phyloP scores from a whole-genome alignment of 2,888 invertebrate genomes.

The Diarsia brunnea region DNA sequence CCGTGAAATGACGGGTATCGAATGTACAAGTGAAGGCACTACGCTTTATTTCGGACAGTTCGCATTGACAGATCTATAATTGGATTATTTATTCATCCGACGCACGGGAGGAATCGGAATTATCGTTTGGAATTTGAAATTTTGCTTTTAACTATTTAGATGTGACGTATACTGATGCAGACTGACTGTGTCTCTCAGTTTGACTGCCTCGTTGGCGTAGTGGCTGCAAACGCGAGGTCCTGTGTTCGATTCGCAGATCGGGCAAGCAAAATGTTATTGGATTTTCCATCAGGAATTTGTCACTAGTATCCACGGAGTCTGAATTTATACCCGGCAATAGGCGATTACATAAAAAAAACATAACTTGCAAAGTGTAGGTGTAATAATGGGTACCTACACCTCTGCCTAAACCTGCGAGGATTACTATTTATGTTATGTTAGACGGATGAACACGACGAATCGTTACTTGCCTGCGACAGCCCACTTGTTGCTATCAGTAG shows the following conservation, averaged over 20 bases:
- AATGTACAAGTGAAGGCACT: conserved; percentile 1
- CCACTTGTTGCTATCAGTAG: background rate
- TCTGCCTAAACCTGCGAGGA: too few relatives aligned
- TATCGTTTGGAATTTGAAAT: background rate
- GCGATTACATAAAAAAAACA: too few relatives aligned
- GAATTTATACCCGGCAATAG: too few relatives aligned
- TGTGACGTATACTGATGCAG: background rate
- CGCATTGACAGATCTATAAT: conserved; percentile 13
- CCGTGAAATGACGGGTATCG: conserved; percentile 9
- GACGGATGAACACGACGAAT: background rate
- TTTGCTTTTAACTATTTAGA: background rate
- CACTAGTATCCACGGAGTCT: too few relatives aligned
- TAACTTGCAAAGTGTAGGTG: too few relatives aligned
- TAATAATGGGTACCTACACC: too few relatives aligned
- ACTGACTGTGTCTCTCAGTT: too few relatives aligned
- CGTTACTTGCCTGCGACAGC: background rate
- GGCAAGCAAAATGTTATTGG: too few relatives aligned
- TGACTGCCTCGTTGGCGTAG: too few relatives aligned
- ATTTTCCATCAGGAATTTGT: too few relatives aligned
- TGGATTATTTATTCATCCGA: background rate
- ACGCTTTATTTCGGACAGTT: background rate
- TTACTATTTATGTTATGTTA: background rate
- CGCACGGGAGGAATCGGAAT: background rate
- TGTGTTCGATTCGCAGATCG: too few relatives aligned
- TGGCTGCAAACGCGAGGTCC: too few relatives aligned